These are phyloP conservation scores for Pterocles burchelli DNA, from an alignment of 2,113 vertebrate genomes.

Conservation along the genomic window DNA sequence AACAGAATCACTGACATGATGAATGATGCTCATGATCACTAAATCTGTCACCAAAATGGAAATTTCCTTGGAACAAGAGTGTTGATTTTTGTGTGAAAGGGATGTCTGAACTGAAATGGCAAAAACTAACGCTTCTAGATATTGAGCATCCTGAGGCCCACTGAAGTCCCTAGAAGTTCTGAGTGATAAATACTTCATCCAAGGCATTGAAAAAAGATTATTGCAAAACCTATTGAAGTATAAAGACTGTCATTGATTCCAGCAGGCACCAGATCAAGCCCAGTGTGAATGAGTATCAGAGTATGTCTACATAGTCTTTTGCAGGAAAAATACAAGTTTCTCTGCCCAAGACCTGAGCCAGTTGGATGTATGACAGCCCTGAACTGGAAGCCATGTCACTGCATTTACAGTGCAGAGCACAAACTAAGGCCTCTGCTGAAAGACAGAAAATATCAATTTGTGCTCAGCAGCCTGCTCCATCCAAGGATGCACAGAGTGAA, in stretches of 20 bases:
- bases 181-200: background rate
- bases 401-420: slow-evolving; percentile 16
- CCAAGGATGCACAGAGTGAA: slow-evolving; percentile 15
- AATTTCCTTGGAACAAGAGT: background rate
- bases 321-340: slow-evolving; percentile 35
- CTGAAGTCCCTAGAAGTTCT: slow-evolving; percentile 29
- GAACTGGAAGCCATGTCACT: slow-evolving; percentile 51
- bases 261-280: slow-evolving; percentile 47
- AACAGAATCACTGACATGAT: background rate
- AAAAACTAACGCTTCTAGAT: background rate
- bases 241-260: slow-evolving; percentile 10
- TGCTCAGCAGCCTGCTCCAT: background rate
- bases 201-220: slow-evolving; percentile 16
- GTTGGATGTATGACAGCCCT: slow-evolving; percentile 53
- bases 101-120: background rate
- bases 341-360: slow-evolving; percentile 35
- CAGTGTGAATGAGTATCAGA: slow-evolving; percentile 55
- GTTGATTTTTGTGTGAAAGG: background rate
- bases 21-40: background rate
- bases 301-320: slow-evolving; percentile 49
- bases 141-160: background rate
- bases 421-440: slow-evolving; percentile 38
- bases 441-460: slow-evolving; percentile 54
- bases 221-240: slow-evolving; percentile 48
- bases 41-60: slow-evolving; percentile 12